A percentile compares a stretch with the other conserved stretches of the same genome.
Evolutionary conservation across 2,113 vertebrate genomes (phyloP).

Genomic region (Atractosteus spatula): DNA sequence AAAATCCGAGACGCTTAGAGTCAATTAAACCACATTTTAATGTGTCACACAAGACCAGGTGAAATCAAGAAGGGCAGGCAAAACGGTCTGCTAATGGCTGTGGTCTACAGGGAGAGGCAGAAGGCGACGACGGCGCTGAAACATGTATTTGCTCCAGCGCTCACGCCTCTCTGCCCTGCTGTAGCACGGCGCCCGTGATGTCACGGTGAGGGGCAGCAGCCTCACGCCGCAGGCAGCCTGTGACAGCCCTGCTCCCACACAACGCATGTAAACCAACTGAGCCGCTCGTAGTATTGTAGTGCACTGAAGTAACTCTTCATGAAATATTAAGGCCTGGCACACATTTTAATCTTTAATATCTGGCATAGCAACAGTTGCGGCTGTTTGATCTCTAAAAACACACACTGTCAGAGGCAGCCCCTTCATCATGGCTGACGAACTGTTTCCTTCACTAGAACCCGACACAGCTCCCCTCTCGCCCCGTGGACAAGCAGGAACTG

Average conservation of each 20-base stretch:
- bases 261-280: conserved; percentile 25
- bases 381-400: conserved; percentile 13
- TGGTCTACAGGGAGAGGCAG: too few species aligned
- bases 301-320: conserved; percentile 22
- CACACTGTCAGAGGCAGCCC: conserved; percentile 14
- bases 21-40: too few species aligned
- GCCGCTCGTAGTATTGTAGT: background rate
- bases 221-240: background rate
- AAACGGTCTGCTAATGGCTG: too few species aligned
- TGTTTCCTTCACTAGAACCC: conserved; percentile 4
- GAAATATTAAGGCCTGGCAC: conserved; percentile 24
- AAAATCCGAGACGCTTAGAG: too few species aligned
- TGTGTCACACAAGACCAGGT: too few species aligned
- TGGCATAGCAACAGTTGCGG: conserved; percentile 11
- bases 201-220: conserved; percentile 10
- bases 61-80: too few species aligned
- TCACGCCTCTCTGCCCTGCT: too few species aligned
- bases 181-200: conserved; percentile 12
- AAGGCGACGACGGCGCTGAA: too few species aligned
- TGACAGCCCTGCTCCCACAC: background rate
- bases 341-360: conserved; percentile 37
- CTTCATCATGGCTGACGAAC: conserved; percentile 30
- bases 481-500: background rate
- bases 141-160: too few species aligned
- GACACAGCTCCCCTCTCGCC: background rate